Evolutionary conservation across 2,888 invertebrate genomes (phyloP), one percentile per base, ranked within the genome.

Genomic region (Parnassius orleans): DNA sequence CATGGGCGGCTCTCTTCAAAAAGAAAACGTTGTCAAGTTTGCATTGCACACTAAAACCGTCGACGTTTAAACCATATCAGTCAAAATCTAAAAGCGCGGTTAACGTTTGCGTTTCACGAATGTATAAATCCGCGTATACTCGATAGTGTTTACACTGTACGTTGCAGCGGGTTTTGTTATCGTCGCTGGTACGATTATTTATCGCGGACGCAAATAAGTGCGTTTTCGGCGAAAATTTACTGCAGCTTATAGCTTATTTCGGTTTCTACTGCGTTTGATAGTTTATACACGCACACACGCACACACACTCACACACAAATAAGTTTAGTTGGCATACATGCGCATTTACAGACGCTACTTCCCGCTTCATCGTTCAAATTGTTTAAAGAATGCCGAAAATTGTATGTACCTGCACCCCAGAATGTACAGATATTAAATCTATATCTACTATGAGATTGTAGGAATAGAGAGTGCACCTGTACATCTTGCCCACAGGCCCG

Each of bases 201-300:
- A 68, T 68, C 55, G 64, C 54, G 46, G 56, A 64, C 65, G 64
- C 63, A 66, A 66, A 66, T 61, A 63, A 60, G 63, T 55, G 55
- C 59, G 59, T 57, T 60, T 65, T 60, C 52, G 61, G 19, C 12
- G 42, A 44, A 24, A 62, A 64, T 68, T 68, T 68, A 68, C 62
- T 44, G 64, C 54, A 58, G 60, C 61, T 65, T 64, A 61, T 63
- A 15, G 56, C 53, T 53, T 62, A 54, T 62, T 62, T 50, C 14
- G 53, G 58, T 41, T 54, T 14, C 42, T 42, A 57, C 57, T 53
- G 43, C 41, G 48, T 51, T 61, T 57, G 42, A 53, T 57, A 46
- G 53, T 46, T 48, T 53, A 33, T 19, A 15, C 50, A 33, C 47
- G 47, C n/a, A 43, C n/a, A 7, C 2, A 14, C 2, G 3, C 2